A percentile compares a stretch with the other conserved stretches of the same genome.
phyloP scores from a whole-genome alignment of 2,888 invertebrate species.

The Eudasyphora cyanicolor region DNA sequence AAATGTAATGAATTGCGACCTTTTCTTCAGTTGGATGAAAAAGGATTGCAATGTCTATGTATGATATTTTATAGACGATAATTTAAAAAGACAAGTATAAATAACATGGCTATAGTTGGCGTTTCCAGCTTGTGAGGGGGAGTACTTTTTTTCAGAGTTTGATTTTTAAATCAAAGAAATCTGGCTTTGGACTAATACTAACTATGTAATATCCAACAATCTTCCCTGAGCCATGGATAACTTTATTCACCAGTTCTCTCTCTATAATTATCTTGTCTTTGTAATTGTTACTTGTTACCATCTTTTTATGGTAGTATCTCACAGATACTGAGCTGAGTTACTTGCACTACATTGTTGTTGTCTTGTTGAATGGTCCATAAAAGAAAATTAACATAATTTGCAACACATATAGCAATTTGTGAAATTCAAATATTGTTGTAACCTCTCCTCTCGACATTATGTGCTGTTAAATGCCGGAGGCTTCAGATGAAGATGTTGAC shows the following conservation, averaged over 20 bases:
- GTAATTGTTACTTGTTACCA: slow-evolving; percentile 8
- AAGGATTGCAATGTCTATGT: no score
- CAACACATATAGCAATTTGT: slow-evolving; percentile 32
- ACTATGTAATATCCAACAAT: no score
- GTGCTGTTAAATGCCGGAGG: not conserved
- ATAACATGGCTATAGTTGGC: no score
- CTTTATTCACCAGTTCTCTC: slow-evolving; percentile 19
- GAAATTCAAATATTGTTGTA: slow-evolving; percentile 7
- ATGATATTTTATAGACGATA: no score
- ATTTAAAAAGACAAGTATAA: no score
- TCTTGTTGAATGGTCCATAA: slow-evolving; percentile 1
- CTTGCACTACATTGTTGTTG: not conserved
- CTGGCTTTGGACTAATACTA: no score
- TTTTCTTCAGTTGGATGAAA: no score
- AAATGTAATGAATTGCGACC: no score
- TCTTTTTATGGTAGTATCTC: not conserved
- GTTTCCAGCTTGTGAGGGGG: no score
- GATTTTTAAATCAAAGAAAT: no score
- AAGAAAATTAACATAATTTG: slow-evolving; percentile 49
- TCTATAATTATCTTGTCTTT: slow-evolving; percentile 44
- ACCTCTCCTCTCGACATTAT: not conserved
- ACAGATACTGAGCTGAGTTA: not conserved
- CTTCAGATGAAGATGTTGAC: not conserved
- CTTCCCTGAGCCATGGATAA: not conserved
- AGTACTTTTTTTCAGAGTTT: no score